Percentiles rank a stretch among this genome's conserved stretches.
These are phyloP conservation scores for Drosophila borealis DNA, from an alignment of 2,888 invertebrate species.

Conservation along the genomic window DNA sequence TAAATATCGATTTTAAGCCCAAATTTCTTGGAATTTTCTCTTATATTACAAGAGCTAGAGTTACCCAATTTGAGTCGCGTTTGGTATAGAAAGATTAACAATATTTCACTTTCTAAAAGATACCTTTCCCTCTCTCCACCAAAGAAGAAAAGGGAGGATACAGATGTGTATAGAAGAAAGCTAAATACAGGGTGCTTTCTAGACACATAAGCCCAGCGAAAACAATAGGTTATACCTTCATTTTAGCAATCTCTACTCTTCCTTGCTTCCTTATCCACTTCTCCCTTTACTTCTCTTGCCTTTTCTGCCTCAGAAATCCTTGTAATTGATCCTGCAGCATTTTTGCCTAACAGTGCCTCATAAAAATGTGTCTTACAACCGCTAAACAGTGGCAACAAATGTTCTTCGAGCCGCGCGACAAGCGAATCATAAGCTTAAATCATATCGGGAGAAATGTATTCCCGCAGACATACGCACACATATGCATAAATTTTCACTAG, in stretches of 20 bases:
- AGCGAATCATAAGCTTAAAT: conserved; percentile 51
- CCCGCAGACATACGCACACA: conserved; percentile 21
- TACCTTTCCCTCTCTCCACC: too few species aligned
- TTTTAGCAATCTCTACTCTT: background rate
- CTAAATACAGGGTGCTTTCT: too few species aligned
- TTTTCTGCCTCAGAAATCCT: background rate
- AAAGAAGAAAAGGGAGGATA: too few species aligned
- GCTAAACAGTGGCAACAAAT: conserved; percentile 37
- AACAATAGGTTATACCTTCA: too few species aligned
- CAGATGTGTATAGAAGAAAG: too few species aligned
- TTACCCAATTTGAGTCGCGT: too few species aligned
- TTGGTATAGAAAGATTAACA: too few species aligned
- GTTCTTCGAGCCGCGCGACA: conserved; percentile 25
- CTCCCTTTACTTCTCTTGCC: background rate
- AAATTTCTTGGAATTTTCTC: too few species aligned
- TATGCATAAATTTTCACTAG: conserved; percentile 60
- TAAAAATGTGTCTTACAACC: conserved; percentile 38
- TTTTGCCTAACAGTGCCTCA: conserved; percentile 30
- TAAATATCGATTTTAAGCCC: background rate
- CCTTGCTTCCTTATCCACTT: background rate
- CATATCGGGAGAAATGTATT: conserved; percentile 47
- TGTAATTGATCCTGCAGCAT: conserved; percentile 1
- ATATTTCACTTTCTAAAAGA: too few species aligned
- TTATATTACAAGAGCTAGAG: too few species aligned
- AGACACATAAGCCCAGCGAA: too few species aligned